Base-by-base conservation (phyloP, 2,797 vertebrate genomes). In the Liasis olivaceus region DNA sequence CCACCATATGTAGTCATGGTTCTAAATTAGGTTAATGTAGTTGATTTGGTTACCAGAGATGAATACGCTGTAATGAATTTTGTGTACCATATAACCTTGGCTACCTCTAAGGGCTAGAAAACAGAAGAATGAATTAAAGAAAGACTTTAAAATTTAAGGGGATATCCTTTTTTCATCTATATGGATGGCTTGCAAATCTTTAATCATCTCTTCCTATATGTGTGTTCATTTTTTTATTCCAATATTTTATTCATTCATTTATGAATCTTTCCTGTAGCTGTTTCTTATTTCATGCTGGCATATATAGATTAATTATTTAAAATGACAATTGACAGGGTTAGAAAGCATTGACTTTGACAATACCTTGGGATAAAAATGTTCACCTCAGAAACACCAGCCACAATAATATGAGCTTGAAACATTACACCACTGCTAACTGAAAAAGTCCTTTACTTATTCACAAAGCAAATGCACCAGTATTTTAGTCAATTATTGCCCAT, bases 241-340 rank as follows among this genome's bases (percentile, higher is more conserved):
- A 89, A 93, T 94, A 77, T 95, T 94, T 96, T 94, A 95, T 94
- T 96, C 94, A 95, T 94, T 84, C 3, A 93, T 15, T 89, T 81
- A 87, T 81, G 77, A 11, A 66, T 92, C 26, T 94, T 36, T 26
- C 93, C 56, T 95, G 66, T 88, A 72, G n/a, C 59, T 88, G 72
- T 93, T 66, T 94, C 91, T 94, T 84, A 92, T 93, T 93, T 96
- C 91, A 94, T 92, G 90, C 28, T 88, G 22, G 3, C 88, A 72
- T 94, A 56, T 87, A 94, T 86, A 28, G 51, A 94, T 89, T 94
- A 91, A 87, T 91, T 92, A 94, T 93, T 96, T 95, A 89, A 94
- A 95, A 89, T 6, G 60, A 95, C 93, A 88, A 20, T 8, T 93
- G 94, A 92, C 89, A 93, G 94, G 81, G 92, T 92, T 92, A 90